These are phyloP conservation scores for Drosophila kambysellisi DNA, from an alignment of 2,888 invertebrate species.

Conservation along the genomic window DNA sequence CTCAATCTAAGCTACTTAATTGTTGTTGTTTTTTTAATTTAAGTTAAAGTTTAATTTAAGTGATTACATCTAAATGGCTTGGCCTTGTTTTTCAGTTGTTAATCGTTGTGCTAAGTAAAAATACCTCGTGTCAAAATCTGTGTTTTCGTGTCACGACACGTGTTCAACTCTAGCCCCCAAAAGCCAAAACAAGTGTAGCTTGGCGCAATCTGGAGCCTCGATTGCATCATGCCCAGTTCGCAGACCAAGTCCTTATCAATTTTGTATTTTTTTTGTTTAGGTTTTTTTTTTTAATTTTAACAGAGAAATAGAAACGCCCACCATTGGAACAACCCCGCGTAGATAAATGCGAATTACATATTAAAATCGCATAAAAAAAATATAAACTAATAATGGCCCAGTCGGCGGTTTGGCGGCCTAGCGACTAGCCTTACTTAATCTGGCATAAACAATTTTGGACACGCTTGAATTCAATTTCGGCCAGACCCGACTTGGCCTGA, in stretches of 20 bases:
- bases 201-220: slow-evolving; percentile 62
- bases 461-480: slow-evolving; percentile 73
- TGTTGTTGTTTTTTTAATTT: neutral
- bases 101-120: neutral
- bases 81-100: neutral
- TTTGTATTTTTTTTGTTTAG: slow-evolving; percentile 5
- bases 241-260: slow-evolving; percentile 66
- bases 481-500: slow-evolving; percentile 23
- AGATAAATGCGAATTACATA: slow-evolving; percentile 61
- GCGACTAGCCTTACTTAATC: slow-evolving; percentile 30
- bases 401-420: slow-evolving; percentile 9
- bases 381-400: slow-evolving; percentile 70
- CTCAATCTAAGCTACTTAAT: neutral
- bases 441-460: slow-evolving; percentile 73
- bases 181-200: slow-evolving; percentile 24
- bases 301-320: slow-evolving; percentile 61
- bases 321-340: slow-evolving; percentile 23
- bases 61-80: neutral
- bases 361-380: slow-evolving; percentile 73
- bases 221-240: slow-evolving; percentile 65
- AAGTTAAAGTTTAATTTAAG: neutral
- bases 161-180: neutral
- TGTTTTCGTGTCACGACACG: neutral
- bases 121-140: neutral
- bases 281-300: slow-evolving; percentile 1